phyloP scores from a whole-genome alignment of 2,888 invertebrate species.

The Nysson spinosus region DNA sequence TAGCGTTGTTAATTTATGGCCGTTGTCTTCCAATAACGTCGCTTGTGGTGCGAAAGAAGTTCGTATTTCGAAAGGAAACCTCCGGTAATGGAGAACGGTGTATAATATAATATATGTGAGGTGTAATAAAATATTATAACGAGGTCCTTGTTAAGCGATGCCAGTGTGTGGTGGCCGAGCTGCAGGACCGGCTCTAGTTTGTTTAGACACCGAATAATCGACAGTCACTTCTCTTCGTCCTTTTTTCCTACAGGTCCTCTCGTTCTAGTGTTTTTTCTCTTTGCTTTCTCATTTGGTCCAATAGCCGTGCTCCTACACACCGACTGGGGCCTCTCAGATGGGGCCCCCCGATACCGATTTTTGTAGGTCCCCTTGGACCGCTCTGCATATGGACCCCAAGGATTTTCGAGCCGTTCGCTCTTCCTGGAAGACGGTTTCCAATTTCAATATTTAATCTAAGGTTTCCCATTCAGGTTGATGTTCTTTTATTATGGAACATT shows the following conservation, averaged over 20 bases:
- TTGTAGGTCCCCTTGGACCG: slow-evolving; percentile 26
- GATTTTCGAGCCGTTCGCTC: slow-evolving; percentile 28
- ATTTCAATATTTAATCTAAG: slow-evolving; percentile 58
- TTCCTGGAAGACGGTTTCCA: slow-evolving; percentile 62
- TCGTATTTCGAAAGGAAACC: no score
- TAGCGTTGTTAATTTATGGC: no score
- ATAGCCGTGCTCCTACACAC: slow-evolving; percentile 27
- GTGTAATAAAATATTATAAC: slow-evolving; percentile 76
- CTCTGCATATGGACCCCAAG: slow-evolving; percentile 58
- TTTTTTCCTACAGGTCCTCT: slow-evolving; percentile 39
- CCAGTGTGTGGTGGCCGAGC: slow-evolving; percentile 51
- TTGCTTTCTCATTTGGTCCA: slow-evolving; percentile 38
- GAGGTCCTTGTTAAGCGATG: slow-evolving; percentile 75
- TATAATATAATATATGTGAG: slow-evolving; percentile 28
- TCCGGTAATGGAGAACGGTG: no score
- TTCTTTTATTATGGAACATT: slow-evolving; percentile 13
- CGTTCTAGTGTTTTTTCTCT: slow-evolving; percentile 35
- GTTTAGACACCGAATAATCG: slow-evolving; percentile 77
- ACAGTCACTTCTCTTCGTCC: slow-evolving; percentile 66
- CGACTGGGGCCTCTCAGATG: slow-evolving; percentile 34
- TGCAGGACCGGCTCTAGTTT: slow-evolving; percentile 69
- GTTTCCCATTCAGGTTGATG: slow-evolving; percentile 31
- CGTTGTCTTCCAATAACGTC: slow-evolving; percentile 24
- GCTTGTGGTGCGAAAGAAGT: neutral
- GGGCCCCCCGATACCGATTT: slow-evolving; percentile 51